Evolutionary conservation across 2,797 vertebrate species (phyloP), one percentile per base, ranked within the genome.

Genomic region (Leucoraja ocellata): DNA sequence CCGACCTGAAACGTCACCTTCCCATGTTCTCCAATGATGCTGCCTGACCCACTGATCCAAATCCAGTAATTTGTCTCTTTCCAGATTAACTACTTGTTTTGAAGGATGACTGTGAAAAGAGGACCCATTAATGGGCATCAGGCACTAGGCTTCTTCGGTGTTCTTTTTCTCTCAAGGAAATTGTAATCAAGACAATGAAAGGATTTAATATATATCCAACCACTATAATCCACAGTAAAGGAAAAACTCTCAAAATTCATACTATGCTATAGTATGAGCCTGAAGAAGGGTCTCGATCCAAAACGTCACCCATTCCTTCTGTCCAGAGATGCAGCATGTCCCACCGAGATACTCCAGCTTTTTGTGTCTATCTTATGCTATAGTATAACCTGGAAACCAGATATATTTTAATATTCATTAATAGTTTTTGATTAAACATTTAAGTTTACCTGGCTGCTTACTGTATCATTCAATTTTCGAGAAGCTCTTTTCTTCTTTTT

Each of bases 361-460:
- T 46, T 46, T 46, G 46, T 46, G 46, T 46, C 46, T 46, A 46
- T 46, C 46, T 46, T 58, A 8, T 23, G 10, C 54, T 81, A 28
- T 21, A 63, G 83, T 14, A 84, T 4, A n/a, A 61, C 28, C 61
- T 2, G 36, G 16, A 32, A 63, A 88, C 14, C n/a, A 88, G 65
- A n/a, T 32, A 32, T 14, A 88, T 76, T 93, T 25, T 11, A 71
- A 61, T 54, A 79, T 32, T 36, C 21, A 74, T 36, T 4, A 13
- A 71, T 7, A 84, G 23, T 74, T 71, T 71, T 14, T 88, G 39
- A 73, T 23, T 86, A 16, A 46, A 5, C 6, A 76, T 84, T 91
- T 0, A 0, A 0, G 88, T 96, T 97, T 96, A 99, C 98, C 94
- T 97, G 96, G 93, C 97, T 98, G 84, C 94, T 96, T 2, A 97